Evolutionary conservation across 2,888 invertebrate genomes (phyloP).

Genomic region (Pediacus dermestoides): DNA sequence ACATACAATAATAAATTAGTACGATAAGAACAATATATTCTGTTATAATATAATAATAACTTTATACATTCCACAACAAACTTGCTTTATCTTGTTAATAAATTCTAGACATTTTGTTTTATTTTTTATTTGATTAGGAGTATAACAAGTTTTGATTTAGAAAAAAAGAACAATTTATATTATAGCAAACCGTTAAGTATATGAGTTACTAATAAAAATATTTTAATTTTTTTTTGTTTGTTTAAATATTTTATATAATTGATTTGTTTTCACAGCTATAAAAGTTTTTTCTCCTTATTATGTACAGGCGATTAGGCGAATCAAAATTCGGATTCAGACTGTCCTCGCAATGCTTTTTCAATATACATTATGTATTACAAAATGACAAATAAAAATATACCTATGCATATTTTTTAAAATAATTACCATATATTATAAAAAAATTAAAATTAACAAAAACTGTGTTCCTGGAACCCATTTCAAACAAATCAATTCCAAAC

Average conservation of each 20-base stretch:
- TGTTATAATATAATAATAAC: neutral
- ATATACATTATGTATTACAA: no score
- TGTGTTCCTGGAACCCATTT: conserved; percentile 17
- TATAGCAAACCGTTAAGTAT: conserved; percentile 13
- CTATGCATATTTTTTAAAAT: conserved; percentile 14
- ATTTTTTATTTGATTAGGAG: no score
- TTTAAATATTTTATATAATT: conserved; percentile 31
- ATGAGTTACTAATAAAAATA: conserved; percentile 25
- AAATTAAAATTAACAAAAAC: conserved; percentile 8
- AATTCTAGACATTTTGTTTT: neutral
- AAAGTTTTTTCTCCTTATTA: conserved; percentile 29
- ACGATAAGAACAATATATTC: conserved; percentile 9
- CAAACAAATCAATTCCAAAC: no score
- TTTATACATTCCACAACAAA: neutral
- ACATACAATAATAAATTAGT: conserved; percentile 9
- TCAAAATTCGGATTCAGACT: conserved; percentile 37
- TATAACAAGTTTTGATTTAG: no score
- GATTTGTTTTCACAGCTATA: conserved; percentile 44
- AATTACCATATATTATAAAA: conserved; percentile 7
- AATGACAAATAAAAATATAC: conserved; percentile 15
- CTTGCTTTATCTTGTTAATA: no score
- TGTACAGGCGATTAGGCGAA: conserved; percentile 10
- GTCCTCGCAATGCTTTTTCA: conserved; percentile 22
- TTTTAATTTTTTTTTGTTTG: conserved; percentile 11
- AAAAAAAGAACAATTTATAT: no score